phyloP scores from a whole-genome alignment of 2,113 vertebrate species.

The Oreotrochilus melanogaster region DNA sequence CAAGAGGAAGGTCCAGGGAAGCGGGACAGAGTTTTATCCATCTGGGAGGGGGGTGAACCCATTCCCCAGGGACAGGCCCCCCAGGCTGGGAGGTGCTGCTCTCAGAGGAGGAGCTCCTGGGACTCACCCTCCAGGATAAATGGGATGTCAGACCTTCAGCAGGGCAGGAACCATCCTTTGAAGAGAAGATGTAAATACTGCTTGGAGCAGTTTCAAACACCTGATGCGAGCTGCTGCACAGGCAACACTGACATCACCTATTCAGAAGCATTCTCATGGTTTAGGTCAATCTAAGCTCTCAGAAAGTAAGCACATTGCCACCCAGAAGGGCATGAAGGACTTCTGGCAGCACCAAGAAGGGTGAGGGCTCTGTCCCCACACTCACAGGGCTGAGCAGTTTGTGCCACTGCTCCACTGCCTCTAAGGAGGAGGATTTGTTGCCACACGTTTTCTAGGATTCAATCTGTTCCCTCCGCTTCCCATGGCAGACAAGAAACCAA shows the following conservation, averaged over 20 bases:
- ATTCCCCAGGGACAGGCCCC: not conserved
- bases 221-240: not conserved
- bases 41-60: not conserved
- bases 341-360: not conserved
- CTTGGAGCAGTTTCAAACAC: not conserved
- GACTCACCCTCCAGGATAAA: not conserved
- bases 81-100: not conserved
- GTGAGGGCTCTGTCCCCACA: accelerated
- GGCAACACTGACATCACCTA: accelerated
- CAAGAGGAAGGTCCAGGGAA: not conserved
- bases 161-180: not conserved
- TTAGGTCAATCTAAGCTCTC: not conserved
- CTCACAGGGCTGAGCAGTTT: not conserved
- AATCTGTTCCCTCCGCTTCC: not conserved
- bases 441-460: not conserved
- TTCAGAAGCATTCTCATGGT: not conserved
- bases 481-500: accelerated
- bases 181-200: not conserved
- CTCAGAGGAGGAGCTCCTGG: not conserved
- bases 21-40: not conserved
- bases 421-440: accelerated
- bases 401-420: accelerated
- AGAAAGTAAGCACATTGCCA: not conserved
- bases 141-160: not conserved
- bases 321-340: not conserved